Evolutionary conservation across 1,140 invertebrate genomes (phyloP).

Genomic region (Gerris buenoi): DNA sequence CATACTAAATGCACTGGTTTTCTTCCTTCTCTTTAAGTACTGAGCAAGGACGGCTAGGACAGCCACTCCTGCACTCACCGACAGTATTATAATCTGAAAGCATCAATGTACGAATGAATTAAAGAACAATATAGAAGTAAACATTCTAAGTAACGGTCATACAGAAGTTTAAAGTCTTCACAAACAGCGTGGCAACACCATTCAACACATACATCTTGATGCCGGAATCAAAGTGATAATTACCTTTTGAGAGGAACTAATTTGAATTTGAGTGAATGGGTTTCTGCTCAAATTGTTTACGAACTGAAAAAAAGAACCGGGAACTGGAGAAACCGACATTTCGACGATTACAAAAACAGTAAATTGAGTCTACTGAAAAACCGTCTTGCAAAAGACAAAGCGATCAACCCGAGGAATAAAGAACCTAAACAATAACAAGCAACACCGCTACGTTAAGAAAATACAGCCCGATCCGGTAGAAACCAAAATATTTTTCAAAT

Average conservation of each 20-base stretch:
- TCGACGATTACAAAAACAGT: too few species aligned
- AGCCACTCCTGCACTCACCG: slow-evolving; percentile 14
- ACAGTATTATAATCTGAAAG: slow-evolving; percentile 14
- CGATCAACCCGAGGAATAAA: too few species aligned
- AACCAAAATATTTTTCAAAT: too few species aligned
- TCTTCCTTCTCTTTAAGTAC: slow-evolving; percentile 15
- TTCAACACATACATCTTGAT: neutral
- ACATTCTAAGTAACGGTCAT: too few species aligned
- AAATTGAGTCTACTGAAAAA: too few species aligned
- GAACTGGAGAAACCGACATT: neutral
- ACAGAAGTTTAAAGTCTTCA: neutral
- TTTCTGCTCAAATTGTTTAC: neutral
- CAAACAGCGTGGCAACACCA: neutral
- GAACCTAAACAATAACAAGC: too few species aligned
- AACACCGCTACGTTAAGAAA: too few species aligned
- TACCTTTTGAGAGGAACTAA: slow-evolving; percentile 10
- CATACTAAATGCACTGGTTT: slow-evolving; percentile 3
- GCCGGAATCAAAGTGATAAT: neutral
- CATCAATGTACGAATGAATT: neutral
- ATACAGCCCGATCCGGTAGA: too few species aligned
- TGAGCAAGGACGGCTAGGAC: slow-evolving; percentile 16
- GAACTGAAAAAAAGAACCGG: neutral
- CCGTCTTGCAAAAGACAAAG: too few species aligned
- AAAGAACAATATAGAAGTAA: too few species aligned
- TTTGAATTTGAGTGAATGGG: slow-evolving; percentile 1